phyloP scores from a whole-genome alignment of 2,113 vertebrate genomes.

The Alligator mississippiensis region DNA sequence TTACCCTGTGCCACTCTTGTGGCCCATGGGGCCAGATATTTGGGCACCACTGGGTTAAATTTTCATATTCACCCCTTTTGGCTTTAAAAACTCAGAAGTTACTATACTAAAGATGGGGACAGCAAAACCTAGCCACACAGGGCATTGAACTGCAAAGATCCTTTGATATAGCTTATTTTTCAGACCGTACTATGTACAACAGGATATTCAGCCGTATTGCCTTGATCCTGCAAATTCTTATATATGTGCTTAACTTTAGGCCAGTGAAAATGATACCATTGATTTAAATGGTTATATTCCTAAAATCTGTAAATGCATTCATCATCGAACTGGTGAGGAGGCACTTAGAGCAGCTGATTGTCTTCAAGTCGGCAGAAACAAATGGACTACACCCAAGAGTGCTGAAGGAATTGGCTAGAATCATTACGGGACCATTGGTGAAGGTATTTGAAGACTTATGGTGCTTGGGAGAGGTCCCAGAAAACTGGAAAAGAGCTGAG shows the following conservation, averaged over 20 bases:
- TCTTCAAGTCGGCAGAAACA: no score
- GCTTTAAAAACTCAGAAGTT: neutral
- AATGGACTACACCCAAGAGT: no score
- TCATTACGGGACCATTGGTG: no score
- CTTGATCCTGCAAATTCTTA: neutral
- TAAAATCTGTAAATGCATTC: neutral
- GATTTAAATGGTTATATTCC: neutral
- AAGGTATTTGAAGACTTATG: no score
- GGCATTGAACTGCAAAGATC: neutral
- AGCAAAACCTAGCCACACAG: neutral
- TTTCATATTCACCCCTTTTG: neutral
- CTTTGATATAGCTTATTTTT: neutral
- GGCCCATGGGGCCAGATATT: no score
- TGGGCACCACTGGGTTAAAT: no score
- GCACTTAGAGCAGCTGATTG: no score
- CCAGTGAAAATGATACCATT: neutral
- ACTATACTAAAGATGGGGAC: rapidly evolving
- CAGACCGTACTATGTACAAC: neutral
- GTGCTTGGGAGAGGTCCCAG: no score
- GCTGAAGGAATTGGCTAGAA: no score
- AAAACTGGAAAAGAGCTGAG: no score
- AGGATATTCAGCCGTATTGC: neutral
- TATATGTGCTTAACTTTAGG: neutral
- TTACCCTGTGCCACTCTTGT: no score
- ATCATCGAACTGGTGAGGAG: neutral